These are phyloP conservation scores for Amphiprion clarkii DNA, from an alignment of 2,797 vertebrate species.

Conservation along the genomic window DNA sequence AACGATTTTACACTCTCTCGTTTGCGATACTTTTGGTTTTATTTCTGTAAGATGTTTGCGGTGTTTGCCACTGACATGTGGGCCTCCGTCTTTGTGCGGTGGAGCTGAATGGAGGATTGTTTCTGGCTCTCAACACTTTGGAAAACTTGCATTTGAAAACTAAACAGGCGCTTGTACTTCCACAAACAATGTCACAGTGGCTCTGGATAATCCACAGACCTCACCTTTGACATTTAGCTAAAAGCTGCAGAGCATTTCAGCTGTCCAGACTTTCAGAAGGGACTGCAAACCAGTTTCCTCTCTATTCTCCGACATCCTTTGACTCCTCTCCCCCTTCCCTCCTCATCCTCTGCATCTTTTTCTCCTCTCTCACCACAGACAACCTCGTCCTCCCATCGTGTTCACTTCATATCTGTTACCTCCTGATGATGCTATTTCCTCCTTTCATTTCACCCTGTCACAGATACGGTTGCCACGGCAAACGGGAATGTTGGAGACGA, in stretches of 20 bases:
- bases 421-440: constrained; percentile 47
- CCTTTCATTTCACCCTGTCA: constrained; percentile 24
- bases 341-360: constrained; percentile 17
- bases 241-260: constrained; percentile 1
- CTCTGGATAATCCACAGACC: not conserved
- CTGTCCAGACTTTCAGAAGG: not conserved
- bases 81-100: not conserved
- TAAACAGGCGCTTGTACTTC: not conserved
- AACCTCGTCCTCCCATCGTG: not conserved
- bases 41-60: not conserved
- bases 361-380: constrained; percentile 1
- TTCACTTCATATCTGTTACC: constrained; percentile 42
- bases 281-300: constrained; percentile 16
- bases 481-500: constrained; percentile 16
- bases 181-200: not conserved
- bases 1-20: not conserved
- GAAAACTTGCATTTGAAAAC: constrained; percentile 4
- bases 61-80: too few species aligned
- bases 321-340: not conserved
- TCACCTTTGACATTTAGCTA: not conserved
- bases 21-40: not conserved
- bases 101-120: not conserved
- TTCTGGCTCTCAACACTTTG: not conserved
- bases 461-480: constrained; percentile 15
- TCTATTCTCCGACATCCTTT: constrained; percentile 14